Conservation (phyloP, 2,888 invertebrate species). For the Scaeva pyrastri region DNA sequence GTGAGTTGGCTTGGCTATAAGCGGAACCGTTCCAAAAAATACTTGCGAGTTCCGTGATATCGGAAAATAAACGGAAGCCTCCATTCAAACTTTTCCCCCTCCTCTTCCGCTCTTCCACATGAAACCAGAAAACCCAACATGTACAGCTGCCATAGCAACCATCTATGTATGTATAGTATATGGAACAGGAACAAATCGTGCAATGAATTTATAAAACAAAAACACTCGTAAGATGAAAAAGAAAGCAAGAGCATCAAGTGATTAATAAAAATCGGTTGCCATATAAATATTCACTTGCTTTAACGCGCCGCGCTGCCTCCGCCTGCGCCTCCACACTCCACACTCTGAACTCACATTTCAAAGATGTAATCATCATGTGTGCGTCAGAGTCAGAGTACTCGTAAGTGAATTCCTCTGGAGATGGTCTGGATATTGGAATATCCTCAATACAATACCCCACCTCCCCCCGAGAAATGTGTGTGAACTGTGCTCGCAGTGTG, state of each 20-base stretch:
- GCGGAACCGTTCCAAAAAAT: constrained; percentile 20
- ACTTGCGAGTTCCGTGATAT: constrained; percentile 45
- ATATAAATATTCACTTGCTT: constrained; percentile 42
- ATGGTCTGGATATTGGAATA: not conserved
- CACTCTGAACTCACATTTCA: constrained; percentile 9
- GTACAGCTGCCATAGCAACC: not conserved
- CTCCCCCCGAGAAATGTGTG: not conserved
- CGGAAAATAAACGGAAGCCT: constrained; percentile 7
- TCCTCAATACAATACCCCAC: too few relatives aligned
- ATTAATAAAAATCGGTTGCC: constrained; percentile 61
- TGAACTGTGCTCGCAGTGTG: not conserved
- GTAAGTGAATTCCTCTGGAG: constrained; percentile 2
- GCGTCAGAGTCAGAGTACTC: not conserved
- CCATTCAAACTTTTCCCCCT: not conserved
- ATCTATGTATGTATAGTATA: too few relatives aligned
- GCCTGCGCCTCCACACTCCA: too few relatives aligned
- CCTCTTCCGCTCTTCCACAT: not conserved
- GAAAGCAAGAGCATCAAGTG: constrained; percentile 47
- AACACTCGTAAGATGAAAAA: not conserved
- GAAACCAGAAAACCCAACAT: not conserved
- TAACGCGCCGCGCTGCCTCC: not conserved
- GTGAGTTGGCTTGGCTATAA: not conserved
- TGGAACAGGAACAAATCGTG: constrained; percentile 42
- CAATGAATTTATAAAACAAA: constrained; percentile 27
- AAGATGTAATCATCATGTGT: not conserved